Conservation (phyloP, 1,140 invertebrate species). For the Leucophenga varia region DNA sequence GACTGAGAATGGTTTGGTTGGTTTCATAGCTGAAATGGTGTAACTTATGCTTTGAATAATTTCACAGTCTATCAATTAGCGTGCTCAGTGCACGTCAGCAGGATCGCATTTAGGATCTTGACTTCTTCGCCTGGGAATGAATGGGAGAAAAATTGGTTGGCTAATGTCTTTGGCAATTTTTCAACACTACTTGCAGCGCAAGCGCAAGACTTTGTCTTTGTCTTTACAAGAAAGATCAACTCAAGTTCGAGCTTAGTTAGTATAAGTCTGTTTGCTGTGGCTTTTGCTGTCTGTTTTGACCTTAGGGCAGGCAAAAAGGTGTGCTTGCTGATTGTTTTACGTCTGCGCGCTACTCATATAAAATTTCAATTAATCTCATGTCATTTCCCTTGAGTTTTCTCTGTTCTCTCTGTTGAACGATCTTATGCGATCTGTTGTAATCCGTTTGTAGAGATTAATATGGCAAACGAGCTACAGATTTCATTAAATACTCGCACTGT, state of each 20-base stretch:
- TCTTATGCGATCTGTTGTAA: too few relatives aligned
- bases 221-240: too few relatives aligned
- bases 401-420: neutral
- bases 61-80: conserved; percentile 53
- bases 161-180: conserved; percentile 1
- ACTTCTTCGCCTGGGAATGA: too few relatives aligned
- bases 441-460: too few relatives aligned
- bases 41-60: conserved; percentile 28
- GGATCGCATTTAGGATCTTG: too few relatives aligned
- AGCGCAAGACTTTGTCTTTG: too few relatives aligned
- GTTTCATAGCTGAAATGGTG: too few relatives aligned
- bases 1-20: conserved; percentile 9
- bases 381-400: neutral
- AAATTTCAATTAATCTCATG: conserved; percentile 51
- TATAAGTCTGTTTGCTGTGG: too few relatives aligned
- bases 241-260: too few relatives aligned
- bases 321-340: conserved; percentile 49
- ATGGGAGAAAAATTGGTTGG: too few relatives aligned
- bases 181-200: neutral
- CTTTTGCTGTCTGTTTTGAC: conserved; percentile 30
- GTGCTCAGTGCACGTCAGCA: conserved; percentile 28
- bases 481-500: conserved; percentile 39
- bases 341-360: conserved; percentile 53
- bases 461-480: conserved; percentile 26
- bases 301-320: conserved; percentile 51